Evolutionary conservation across 2,888 invertebrate genomes (phyloP).

Genomic region (Alloplasta piceator): DNA sequence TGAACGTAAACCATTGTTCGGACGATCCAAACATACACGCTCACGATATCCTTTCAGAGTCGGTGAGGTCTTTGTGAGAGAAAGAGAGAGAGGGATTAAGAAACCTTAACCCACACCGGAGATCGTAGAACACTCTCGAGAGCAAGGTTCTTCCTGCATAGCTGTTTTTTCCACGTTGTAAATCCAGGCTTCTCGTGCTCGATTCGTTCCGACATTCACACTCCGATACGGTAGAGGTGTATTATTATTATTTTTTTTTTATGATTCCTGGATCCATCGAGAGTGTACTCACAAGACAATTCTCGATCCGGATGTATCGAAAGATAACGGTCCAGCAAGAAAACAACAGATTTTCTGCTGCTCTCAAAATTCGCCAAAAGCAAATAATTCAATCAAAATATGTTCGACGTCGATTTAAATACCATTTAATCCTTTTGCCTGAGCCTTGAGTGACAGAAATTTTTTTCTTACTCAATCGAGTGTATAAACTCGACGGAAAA

Average conservation of each 20-base stretch:
- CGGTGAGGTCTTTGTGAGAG: constrained; percentile 24
- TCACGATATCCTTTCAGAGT: not conserved
- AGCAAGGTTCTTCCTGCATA: constrained; percentile 2
- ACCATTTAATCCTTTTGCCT: too few relatives aligned
- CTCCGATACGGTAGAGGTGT: not conserved
- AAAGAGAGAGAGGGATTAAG: constrained; percentile 12
- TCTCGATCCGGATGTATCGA: not conserved
- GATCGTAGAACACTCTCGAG: constrained; percentile 1
- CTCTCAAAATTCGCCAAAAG: too few relatives aligned
- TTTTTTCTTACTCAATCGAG: too few relatives aligned
- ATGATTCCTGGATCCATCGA: not conserved
- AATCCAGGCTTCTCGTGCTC: constrained; percentile 4
- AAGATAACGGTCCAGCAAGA: too few relatives aligned
- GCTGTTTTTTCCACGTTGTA: not conserved
- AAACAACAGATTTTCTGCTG: too few relatives aligned
- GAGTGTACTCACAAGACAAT: constrained; percentile 1
- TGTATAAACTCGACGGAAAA: too few relatives aligned
- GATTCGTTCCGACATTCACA: not conserved
- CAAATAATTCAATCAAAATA: too few relatives aligned
- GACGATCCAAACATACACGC: not conserved
- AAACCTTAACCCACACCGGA: constrained; percentile 23
- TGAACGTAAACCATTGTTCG: constrained; percentile 34
- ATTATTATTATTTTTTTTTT: not conserved
- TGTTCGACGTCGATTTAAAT: too few relatives aligned
- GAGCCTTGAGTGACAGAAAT: too few relatives aligned